Conservation (phyloP, 2,888 invertebrate genomes). For the Lasioglossum lativentre region DNA sequence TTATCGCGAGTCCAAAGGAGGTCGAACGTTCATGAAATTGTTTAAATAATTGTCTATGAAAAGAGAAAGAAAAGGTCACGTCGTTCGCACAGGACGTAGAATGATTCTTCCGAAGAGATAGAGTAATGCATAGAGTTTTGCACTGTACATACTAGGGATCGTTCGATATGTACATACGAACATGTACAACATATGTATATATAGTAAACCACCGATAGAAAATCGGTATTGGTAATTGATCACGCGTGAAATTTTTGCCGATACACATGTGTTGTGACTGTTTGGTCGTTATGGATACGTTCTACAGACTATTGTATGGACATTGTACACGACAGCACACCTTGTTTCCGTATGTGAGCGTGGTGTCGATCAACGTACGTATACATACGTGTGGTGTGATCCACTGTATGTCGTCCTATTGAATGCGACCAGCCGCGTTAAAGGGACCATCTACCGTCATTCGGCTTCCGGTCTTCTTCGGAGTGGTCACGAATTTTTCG, state of each 20-base stretch:
- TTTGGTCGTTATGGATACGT: slow-evolving; percentile 78
- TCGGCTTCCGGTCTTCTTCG: slow-evolving; percentile 71
- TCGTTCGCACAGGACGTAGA: not conserved
- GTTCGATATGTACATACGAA: not conserved
- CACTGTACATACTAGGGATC: not conserved
- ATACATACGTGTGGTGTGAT: slow-evolving; percentile 2
- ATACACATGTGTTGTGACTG: slow-evolving; percentile 74
- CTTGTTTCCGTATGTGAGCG: slow-evolving; percentile 54
- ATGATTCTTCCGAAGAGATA: not conserved
- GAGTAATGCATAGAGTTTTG: not conserved
- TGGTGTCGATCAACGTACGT: slow-evolving; percentile 37
- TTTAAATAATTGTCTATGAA: not conserved
- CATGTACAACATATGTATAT: not conserved
- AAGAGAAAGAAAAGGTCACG: not conserved
- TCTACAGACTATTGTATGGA: slow-evolving; percentile 45
- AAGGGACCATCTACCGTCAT: slow-evolving; percentile 68
- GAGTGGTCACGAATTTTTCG: slow-evolving; percentile 33
- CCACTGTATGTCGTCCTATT: slow-evolving; percentile 51
- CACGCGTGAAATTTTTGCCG: slow-evolving; percentile 56
- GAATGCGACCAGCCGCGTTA: slow-evolving; percentile 58
- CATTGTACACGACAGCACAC: slow-evolving; percentile 52
- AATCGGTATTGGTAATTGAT: slow-evolving; percentile 57
- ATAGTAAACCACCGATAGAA: slow-evolving; percentile 4
- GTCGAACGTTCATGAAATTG: not conserved
- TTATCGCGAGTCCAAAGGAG: not conserved